Evolutionary conservation across 2,797 vertebrate species (phyloP).

Genomic region (Sebastes vulpes): DNA sequence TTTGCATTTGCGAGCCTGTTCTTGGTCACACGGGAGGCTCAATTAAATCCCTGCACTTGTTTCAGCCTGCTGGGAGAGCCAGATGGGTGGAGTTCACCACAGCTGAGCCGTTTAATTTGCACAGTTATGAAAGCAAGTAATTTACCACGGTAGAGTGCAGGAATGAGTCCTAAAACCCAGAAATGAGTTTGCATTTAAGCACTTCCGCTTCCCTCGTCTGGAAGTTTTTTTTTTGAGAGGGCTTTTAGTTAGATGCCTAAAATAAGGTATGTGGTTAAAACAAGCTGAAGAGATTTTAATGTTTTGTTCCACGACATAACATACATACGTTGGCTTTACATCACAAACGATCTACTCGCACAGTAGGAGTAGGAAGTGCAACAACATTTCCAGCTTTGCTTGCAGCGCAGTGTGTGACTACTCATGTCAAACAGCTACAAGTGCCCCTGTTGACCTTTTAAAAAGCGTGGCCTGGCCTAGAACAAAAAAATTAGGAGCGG

Average conservation of each 20-base stretch:
- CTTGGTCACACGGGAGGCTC: not conserved
- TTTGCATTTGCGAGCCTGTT: not conserved
- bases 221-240: no score
- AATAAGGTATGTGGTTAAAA: no score
- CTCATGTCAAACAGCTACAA: not conserved
- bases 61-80: not conserved
- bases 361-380: no score
- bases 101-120: not conserved
- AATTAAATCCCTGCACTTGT: conserved; percentile 6
- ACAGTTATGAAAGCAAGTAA: not conserved
- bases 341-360: no score
- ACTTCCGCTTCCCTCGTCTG: no score
- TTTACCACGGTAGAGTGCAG: not conserved
- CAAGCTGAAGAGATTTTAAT: no score
- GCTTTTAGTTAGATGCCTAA: no score
- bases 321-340: no score
- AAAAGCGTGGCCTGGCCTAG: conserved; percentile 38
- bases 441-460: not conserved
- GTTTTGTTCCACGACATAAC: no score
- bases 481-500: conserved; percentile 39
- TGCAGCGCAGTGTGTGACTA: not conserved
- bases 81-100: not conserved
- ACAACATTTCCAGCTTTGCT: not conserved
- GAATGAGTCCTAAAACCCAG: not conserved
- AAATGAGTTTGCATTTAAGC: no score